Evolutionary conservation across 2,888 invertebrate species (phyloP), one percentile per base, ranked within the genome.

Genomic region (Bellardia pandia): DNA sequence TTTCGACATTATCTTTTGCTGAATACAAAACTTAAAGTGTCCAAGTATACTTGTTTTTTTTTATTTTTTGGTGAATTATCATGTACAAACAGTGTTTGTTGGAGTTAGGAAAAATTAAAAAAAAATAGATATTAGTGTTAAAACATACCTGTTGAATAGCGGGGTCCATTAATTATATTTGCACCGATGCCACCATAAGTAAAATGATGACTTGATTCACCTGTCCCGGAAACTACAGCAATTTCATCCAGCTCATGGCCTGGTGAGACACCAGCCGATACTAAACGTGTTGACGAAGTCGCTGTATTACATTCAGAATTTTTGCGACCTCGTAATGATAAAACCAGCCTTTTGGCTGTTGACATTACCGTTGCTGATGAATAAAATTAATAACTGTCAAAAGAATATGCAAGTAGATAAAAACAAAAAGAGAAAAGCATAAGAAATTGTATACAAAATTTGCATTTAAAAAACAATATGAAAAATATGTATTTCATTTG

Each of bases 201-300:
- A 89, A 93, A 91, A 90, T 92, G 92, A 91, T 93, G 93, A 89
- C 92, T 92, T 72, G 93, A 92, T 88, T 94, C 92, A 86, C 95
- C 95, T 90, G 95, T 95, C 89, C 95, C 95, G 71, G 95, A 95
- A 89, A 96, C 95, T 89, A 96, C 95, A 86, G 96, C 95, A 91
- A 96, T 96, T 93, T 96, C 96, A 90, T 96, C 95, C 89, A 96
- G 94, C 91, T 96, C 96, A 94, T 95, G 95, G 82, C 93, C 93
- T 71, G 93, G 93, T 88, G 93, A 93, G 85, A 92, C 91, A 89
- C 93, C 93, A 88, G 93, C 93, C 88, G 94, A 94, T 89, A 95
- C 94, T 90, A 95, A 93, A 90, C 94, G 94, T 88, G 94, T 93
- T 83, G 94, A 94, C 89, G 94, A 94, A 90, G 93, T 93, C 88